Evolutionary conservation across 1,140 invertebrate species (phyloP).

Genomic region (Drosophila pruinosa): DNA sequence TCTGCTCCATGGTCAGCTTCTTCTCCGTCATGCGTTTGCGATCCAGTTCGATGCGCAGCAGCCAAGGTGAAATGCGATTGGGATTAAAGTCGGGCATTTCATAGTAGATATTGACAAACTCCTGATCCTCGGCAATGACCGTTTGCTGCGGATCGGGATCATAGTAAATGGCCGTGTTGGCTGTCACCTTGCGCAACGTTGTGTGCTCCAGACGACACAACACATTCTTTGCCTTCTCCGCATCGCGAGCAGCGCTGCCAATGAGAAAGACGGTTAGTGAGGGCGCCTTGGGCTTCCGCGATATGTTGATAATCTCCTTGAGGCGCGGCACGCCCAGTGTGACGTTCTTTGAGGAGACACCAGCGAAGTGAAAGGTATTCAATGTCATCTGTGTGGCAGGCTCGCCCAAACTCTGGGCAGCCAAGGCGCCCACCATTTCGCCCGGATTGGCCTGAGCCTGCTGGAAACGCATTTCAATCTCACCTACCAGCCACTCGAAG

Average conservation of each 20-base stretch:
- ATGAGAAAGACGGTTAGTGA: conserved; percentile 98
- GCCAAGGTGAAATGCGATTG: conserved; percentile 98
- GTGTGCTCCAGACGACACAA: conserved; percentile 98
- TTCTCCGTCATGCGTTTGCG: conserved; percentile 99
- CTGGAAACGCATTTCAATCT: conserved; percentile 99
- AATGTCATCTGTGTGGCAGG: conserved; percentile 99
- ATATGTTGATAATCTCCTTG: conserved; percentile 99
- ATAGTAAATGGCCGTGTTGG: conserved; percentile 99
- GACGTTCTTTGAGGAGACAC: conserved; percentile 99
- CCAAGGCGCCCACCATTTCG: conserved; percentile 99
- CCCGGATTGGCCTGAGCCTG: conserved; percentile 97
- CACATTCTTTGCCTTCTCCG: conserved; percentile 99
- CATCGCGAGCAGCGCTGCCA: conserved; percentile 97
- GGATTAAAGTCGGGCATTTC: conserved; percentile 99
- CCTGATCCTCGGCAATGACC: conserved; percentile 99
- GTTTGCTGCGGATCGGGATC: conserved; percentile 99
- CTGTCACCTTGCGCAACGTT: conserved; percentile 97
- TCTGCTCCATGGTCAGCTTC: conserved; percentile 99
- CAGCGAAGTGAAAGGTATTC: conserved; percentile 99
- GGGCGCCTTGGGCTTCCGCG: conserved; percentile 99
- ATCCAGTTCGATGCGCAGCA: conserved; percentile 98
- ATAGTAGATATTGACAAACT: conserved; percentile 99
- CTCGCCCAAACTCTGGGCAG: conserved; percentile 99
- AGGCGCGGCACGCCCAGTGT: conserved; percentile 98
- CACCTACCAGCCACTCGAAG: conserved; percentile 99